Percentiles rank a stretch among this genome's conserved stretches.
phyloP scores from a whole-genome alignment of 2,113 vertebrate genomes.

The Gnathonemus longibarbis region DNA sequence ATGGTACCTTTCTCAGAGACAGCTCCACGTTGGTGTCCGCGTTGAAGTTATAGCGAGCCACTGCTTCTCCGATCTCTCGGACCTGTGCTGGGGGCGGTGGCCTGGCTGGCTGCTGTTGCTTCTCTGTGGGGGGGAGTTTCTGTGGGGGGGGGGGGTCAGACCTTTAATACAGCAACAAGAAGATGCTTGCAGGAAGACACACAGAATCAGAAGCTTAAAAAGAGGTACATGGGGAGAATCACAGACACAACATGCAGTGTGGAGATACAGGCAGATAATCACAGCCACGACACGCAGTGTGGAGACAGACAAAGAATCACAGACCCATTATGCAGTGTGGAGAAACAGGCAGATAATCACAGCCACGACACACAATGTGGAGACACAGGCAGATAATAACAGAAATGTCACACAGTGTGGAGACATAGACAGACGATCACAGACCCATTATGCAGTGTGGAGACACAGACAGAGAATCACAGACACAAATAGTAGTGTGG shows the following conservation, averaged over 20 bases:
- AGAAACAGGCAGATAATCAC: neutral
- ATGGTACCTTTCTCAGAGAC: constrained; percentile 82
- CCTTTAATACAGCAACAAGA: neutral
- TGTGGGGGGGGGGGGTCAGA: constrained; percentile 36
- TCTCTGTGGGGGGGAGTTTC: constrained; percentile 78
- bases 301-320: neutral
- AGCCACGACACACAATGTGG: too few species aligned
- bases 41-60: constrained; percentile 92
- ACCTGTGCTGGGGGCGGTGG: constrained; percentile 89
- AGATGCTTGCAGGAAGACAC: neutral
- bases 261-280: neutral
- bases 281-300: neutral
- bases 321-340: neutral
- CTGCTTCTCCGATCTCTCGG: constrained; percentile 86
- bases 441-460: neutral
- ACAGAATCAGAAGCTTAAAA: neutral
- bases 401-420: too few species aligned
- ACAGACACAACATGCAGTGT: neutral
- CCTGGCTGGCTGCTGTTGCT: constrained; percentile 84
- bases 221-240: neutral
- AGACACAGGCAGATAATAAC: too few species aligned
- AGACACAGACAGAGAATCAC: neutral
- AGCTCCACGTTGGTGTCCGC: constrained; percentile 95
- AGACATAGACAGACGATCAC: too few species aligned
- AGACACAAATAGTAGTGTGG: neutral